Conservation (phyloP, 2,888 invertebrate genomes). For the Incurvaria masculella region DNA sequence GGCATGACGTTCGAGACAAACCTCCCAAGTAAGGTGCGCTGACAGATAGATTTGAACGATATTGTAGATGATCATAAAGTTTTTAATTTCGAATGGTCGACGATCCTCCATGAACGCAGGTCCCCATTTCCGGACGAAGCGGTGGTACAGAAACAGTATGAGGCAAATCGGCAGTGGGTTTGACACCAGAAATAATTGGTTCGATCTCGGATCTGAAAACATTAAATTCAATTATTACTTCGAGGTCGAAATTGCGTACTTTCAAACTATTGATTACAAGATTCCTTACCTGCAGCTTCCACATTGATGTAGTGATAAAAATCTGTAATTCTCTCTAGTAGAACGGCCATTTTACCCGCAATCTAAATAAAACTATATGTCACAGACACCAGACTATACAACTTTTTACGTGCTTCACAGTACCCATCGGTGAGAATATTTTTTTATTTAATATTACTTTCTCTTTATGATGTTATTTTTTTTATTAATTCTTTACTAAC, state of each 20-base stretch:
- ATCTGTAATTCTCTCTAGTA: constrained; percentile 34
- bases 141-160: constrained; percentile 51
- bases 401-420: too few species aligned
- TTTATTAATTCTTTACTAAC: too few species aligned
- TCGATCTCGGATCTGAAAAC: constrained; percentile 58
- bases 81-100: constrained; percentile 58
- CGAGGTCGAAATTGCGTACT: constrained; percentile 6
- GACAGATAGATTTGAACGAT: constrained; percentile 57
- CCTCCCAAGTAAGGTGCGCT: constrained; percentile 46
- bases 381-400: too few species aligned
- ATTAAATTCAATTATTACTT: constrained; percentile 4
- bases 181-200: constrained; percentile 48
- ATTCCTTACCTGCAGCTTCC: constrained; percentile 35
- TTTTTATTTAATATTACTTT: too few species aligned
- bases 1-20: constrained; percentile 29
- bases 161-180: constrained; percentile 39
- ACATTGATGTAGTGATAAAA: constrained; percentile 40
- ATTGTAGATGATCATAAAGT: constrained; percentile 61
- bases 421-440: too few species aligned
- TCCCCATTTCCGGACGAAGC: constrained; percentile 56
- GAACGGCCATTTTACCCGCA: constrained; percentile 30
- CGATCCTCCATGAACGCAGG: constrained; percentile 64
- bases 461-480: too few species aligned
- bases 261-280: too few species aligned
- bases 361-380: not conserved